Evolutionary conservation across 1,140 invertebrate genomes (phyloP).

Genomic region (Brachionus sp.): DNA sequence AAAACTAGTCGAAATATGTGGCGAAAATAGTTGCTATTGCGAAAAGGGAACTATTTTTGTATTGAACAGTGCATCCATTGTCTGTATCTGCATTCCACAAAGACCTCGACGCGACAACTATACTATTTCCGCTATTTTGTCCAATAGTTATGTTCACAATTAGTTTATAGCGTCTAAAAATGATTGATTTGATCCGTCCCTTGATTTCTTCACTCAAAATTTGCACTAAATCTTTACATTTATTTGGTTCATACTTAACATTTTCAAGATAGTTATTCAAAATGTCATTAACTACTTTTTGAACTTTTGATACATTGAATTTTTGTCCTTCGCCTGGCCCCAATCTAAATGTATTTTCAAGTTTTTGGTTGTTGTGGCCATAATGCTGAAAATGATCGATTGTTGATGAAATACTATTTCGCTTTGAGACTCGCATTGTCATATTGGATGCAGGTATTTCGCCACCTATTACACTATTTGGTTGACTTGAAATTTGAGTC

Average conservation of each 20-base stretch:
- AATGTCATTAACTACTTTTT: constrained; percentile 49
- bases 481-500: not conserved
- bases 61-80: constrained; percentile 41
- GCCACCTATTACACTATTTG: constrained; percentile 21
- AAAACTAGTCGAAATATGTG: constrained; percentile 29
- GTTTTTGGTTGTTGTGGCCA: not conserved
- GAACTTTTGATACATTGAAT: constrained; percentile 48
- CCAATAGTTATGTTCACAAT: constrained; percentile 42
- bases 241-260: constrained; percentile 48
- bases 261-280: constrained; percentile 47
- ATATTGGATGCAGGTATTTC: not conserved
- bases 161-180: constrained; percentile 29
- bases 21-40: constrained; percentile 42
- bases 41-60: constrained; percentile 21
- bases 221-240: constrained; percentile 25
- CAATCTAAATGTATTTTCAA: constrained; percentile 50
- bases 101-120: not conserved
- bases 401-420: constrained; percentile 29
- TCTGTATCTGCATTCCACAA: constrained; percentile 42
- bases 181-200: constrained; percentile 10
- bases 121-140: constrained; percentile 29
- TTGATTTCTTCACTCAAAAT: constrained; percentile 39
- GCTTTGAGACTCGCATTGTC: not conserved
- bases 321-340: constrained; percentile 47
- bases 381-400: constrained; percentile 8